Evolutionary conservation across 2,888 invertebrate species (phyloP), one percentile per base, ranked within the genome.

Genomic region (Eulithis testata): DNA sequence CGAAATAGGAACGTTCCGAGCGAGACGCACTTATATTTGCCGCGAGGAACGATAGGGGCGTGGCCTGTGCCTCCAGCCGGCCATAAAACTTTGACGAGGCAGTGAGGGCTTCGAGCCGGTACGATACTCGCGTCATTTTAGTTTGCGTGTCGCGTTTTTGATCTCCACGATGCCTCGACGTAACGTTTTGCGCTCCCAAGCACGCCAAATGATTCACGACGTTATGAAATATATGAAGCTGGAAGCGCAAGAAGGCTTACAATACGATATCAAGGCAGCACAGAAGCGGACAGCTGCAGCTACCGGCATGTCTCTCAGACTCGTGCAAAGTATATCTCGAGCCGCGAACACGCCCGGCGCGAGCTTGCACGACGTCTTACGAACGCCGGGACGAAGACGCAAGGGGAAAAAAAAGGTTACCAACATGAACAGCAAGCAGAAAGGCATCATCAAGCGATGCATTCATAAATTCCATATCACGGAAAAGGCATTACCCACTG

Each of bases 31-130:
- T 66, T 51, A 59, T 57, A 31, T 65, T 58, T 61, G 57, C 52
- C 61, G 83, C 0, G 86, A 84, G 4, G 8, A 47, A 11, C 27
- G 37, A 7, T 11, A 44, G 60, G 60, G 64, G 64, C 64, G 64
- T 54, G 44, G 74, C 66, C 95, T 95, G 0, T 97, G 97, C 0
- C 97, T 58, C 53, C 54, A 27, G 45, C 50, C 63, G 59, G 64
- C 50, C 64, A 45, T 44, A 43, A 21, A 64, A 51, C 59, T 64
- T 51, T 64, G 63, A 37, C 55, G 60, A 50, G 37, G 4, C 45
- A 36, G 49, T 49, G 8, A 11, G 47, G 31, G 9, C 31, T 11
- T 9, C 8, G 27, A 11, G 27, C 31, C 44, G 21, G 21, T 44
- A 21, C 50, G 9, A 40, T 44, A 21, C 37, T 7, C 55, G 64